These are phyloP conservation scores for Spondyliosoma cantharus DNA, from an alignment of 2,797 vertebrate genomes.

Conservation along the genomic window DNA sequence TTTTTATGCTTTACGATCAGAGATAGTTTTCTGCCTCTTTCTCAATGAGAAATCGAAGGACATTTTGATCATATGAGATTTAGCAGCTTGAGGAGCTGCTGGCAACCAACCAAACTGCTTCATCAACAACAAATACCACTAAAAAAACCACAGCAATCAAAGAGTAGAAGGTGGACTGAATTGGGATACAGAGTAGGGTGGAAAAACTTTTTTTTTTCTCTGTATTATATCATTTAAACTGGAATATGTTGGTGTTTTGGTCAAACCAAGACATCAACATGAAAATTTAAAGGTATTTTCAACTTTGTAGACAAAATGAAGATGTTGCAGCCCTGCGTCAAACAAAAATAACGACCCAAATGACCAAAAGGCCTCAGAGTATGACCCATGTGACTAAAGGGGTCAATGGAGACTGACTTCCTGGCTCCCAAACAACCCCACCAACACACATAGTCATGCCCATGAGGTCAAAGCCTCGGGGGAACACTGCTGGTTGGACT, in stretches of 20 bases:
- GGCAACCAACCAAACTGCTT: conserved; percentile 15
- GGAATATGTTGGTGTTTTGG: background rate
- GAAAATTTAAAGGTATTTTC: background rate
- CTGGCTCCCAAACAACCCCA: conserved; percentile 53
- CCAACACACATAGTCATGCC: conserved; percentile 42
- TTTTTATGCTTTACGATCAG: background rate
- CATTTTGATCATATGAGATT: conserved; percentile 7
- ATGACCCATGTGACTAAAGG: conserved; percentile 28
- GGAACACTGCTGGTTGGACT: conserved; percentile 39
- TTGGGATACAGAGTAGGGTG: background rate
- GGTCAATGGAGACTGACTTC: conserved; percentile 48
- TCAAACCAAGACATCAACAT: background rate
- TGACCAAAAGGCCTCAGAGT: background rate
- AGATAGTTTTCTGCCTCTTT: background rate
- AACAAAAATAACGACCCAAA: background rate
- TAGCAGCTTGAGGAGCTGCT: background rate
- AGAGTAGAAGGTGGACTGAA: conserved; percentile 1
- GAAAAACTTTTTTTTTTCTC: background rate
- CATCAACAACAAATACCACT: conserved; percentile 18
- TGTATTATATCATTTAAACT: background rate
- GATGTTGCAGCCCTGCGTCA: background rate
- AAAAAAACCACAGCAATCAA: background rate
- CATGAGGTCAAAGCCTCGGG: conserved; percentile 59
- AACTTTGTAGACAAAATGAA: too few relatives aligned
- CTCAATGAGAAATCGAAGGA: conserved; percentile 3